Evolutionary conservation across 2,797 vertebrate species (phyloP).

Genomic region (Syngnathus acus): DNA sequence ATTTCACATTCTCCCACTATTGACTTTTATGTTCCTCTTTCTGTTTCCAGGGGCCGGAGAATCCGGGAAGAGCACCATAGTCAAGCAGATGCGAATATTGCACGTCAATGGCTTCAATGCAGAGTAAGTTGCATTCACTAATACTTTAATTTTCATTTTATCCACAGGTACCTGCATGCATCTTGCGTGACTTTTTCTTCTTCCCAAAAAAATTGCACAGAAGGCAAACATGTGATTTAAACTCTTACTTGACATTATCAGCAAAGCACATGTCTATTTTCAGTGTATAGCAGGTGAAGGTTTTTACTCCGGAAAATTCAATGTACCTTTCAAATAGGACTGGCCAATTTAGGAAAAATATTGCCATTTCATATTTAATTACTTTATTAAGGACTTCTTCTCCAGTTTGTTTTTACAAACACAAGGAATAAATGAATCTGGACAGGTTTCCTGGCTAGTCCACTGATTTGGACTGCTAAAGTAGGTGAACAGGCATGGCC

Average conservation of each 20-base stretch:
- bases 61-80: slow-evolving; percentile 99
- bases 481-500: neutral
- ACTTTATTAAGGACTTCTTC: too few species aligned
- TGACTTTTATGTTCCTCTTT: slow-evolving; percentile 8
- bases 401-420: too few species aligned
- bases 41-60: slow-evolving; percentile 89
- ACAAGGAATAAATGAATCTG: too few species aligned
- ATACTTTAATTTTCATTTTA: slow-evolving; percentile 6
- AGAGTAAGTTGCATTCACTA: slow-evolving; percentile 80
- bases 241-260: neutral
- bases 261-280: neutral
- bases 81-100: slow-evolving; percentile 98
- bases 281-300: neutral
- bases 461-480: too few species aligned
- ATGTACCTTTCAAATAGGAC: neutral
- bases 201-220: neutral
- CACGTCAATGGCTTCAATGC: slow-evolving; percentile 98
- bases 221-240: neutral
- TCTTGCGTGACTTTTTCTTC: neutral
- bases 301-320: neutral
- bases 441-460: too few species aligned
- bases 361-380: too few species aligned
- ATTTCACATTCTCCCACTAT: neutral
- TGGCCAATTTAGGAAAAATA: neutral
- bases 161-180: neutral